Conservation (phyloP, 2,888 invertebrate genomes). For the Campopleginae sp. region DNA sequence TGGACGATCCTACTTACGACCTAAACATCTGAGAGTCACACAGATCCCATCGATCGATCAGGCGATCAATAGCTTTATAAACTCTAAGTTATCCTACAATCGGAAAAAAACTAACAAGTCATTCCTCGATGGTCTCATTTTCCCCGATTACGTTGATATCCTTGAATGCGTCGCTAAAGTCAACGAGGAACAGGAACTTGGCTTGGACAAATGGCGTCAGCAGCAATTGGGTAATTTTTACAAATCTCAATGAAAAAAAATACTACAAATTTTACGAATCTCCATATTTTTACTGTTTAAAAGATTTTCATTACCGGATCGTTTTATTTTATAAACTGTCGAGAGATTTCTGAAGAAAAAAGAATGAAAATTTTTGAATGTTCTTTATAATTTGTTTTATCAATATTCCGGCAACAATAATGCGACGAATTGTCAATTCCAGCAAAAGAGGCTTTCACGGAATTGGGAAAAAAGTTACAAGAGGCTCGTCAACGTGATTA, state of each 20-base stretch:
- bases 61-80: constrained; percentile 79
- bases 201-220: constrained; percentile 68
- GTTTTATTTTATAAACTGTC: neutral
- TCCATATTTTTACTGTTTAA: neutral
- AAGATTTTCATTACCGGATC: neutral
- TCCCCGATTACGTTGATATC: constrained; percentile 81
- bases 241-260: neutral
- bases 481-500: constrained; percentile 74
- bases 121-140: constrained; percentile 72
- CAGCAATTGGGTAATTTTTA: constrained; percentile 74
- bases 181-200: constrained; percentile 72
- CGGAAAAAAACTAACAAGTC: constrained; percentile 68
- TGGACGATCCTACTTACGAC: constrained; percentile 74
- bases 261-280: neutral
- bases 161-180: constrained; percentile 75
- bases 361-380: neutral
- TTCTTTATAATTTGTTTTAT: neutral
- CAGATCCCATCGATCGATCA: constrained; percentile 76
- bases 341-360: neutral
- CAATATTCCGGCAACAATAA: neutral
- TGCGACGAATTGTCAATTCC: constrained; percentile 48
- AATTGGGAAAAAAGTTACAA: constrained; percentile 77
- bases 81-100: constrained; percentile 74
- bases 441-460: constrained; percentile 78
- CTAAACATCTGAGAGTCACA: constrained; percentile 75